A percentile compares a stretch with the other conserved stretches of the same genome.
Evolutionary conservation across 2,797 vertebrate genomes (phyloP).

Genomic region (Lateolabrax maculatus): DNA sequence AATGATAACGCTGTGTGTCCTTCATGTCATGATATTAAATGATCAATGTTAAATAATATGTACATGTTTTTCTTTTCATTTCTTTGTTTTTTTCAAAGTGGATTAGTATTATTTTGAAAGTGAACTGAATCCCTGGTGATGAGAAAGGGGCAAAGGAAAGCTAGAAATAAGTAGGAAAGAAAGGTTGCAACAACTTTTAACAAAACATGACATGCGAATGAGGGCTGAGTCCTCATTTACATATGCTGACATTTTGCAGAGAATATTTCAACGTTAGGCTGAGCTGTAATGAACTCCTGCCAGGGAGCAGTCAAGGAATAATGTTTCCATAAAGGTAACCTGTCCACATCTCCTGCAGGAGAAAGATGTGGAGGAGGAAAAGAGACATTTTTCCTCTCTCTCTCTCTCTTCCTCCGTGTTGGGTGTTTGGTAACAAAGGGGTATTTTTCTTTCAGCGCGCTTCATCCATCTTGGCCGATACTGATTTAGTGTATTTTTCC

Average conservation of each 20-base stretch:
- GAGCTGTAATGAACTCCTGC: slow-evolving; percentile 99
- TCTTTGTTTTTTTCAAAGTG: not conserved
- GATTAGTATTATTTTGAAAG: slow-evolving; percentile 32
- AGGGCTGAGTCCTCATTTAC: slow-evolving; percentile 94
- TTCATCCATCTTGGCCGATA: slow-evolving; percentile 92
- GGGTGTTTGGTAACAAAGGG: slow-evolving; percentile 82
- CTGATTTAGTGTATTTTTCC: slow-evolving; percentile 94
- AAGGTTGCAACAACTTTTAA: slow-evolving; percentile 91
- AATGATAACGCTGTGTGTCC: not conserved
- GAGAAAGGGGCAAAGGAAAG: slow-evolving; percentile 50
- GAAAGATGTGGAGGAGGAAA: slow-evolving; percentile 92
- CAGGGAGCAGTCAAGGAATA: slow-evolving; percentile 98
- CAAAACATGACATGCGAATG: slow-evolving; percentile 91
- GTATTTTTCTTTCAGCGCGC: slow-evolving; percentile 83
- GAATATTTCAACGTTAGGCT: slow-evolving; percentile 97
- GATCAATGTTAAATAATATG: not conserved
- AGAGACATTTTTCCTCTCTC: slow-evolving; percentile 78
- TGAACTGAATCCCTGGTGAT: slow-evolving; percentile 25
- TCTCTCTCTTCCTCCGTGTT: slow-evolving; percentile 65
- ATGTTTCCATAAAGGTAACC: slow-evolving; percentile 99
- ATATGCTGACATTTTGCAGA: slow-evolving; percentile 99
- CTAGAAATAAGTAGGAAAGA: slow-evolving; percentile 76
- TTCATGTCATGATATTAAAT: not conserved
- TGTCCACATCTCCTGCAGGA: slow-evolving; percentile 94
- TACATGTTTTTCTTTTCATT: not conserved